These are phyloP conservation scores for Drosophila ochracea DNA, from an alignment of 2,888 invertebrate species.

Conservation along the genomic window DNA sequence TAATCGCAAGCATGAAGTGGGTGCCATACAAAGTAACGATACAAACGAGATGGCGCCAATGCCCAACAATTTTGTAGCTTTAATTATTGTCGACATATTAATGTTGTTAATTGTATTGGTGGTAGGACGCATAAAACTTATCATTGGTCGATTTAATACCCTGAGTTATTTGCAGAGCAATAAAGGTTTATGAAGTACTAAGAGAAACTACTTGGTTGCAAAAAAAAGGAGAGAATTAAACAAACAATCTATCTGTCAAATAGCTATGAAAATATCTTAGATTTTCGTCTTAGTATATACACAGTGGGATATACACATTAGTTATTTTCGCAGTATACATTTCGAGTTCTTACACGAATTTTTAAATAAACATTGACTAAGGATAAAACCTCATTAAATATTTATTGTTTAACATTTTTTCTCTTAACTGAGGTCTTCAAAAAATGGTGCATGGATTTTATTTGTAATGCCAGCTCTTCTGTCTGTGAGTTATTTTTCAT, in stretches of 20 bases:
- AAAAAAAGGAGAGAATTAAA: not conserved
- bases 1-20: conserved; percentile 43
- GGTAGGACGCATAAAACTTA: conserved; percentile 36
- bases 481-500: not conserved
- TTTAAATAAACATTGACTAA: not conserved
- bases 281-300: not conserved
- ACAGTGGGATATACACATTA: not conserved
- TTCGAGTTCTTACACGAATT: not conserved
- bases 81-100: conserved; percentile 27
- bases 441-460: not conserved
- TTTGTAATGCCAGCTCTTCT: not conserved
- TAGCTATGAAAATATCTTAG: not conserved
- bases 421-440: not conserved
- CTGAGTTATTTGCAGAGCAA: not conserved
- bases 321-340: not conserved
- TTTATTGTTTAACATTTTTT: not conserved
- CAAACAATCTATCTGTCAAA: not conserved
- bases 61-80: conserved; percentile 19
- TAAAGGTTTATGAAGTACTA: not conserved
- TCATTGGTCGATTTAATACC: conserved; percentile 30
- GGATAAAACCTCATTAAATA: not conserved
- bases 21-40: conserved; percentile 48
- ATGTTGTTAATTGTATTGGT: conserved; percentile 27
- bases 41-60: conserved; percentile 10
- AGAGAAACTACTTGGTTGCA: not conserved